A percentile compares a stretch with the other conserved stretches of the same genome.
These are phyloP conservation scores for Philereme vetulata DNA, from an alignment of 2,888 invertebrate genomes.

Conservation along the genomic window DNA sequence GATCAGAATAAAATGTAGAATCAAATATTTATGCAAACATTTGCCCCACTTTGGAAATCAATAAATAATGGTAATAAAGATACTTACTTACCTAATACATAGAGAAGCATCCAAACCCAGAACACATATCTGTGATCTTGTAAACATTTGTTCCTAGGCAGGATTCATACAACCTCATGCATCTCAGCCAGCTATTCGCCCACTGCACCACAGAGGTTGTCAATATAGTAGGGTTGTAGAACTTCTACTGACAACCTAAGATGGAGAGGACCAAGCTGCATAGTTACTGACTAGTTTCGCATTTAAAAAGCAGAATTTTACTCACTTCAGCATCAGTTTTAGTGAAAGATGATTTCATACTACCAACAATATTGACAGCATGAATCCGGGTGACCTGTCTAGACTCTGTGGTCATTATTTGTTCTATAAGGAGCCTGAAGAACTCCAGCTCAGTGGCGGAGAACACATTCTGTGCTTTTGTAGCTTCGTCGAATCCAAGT, in stretches of 20 bases:
- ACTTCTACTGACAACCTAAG: too few species aligned
- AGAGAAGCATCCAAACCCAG: too few species aligned
- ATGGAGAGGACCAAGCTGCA: too few species aligned
- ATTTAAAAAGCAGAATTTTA: slow-evolving; percentile 11
- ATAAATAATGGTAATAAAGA: too few species aligned
- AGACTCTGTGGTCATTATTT: slow-evolving; percentile 68
- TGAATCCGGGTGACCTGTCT: slow-evolving; percentile 66
- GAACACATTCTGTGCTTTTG: slow-evolving; percentile 71
- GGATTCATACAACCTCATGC: neutral
- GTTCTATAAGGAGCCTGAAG: slow-evolving; percentile 67
- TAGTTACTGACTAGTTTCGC: neutral
- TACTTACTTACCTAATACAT: too few species aligned
- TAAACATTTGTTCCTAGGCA: neutral
- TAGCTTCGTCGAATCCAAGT: slow-evolving; percentile 65
- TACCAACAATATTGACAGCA: slow-evolving; percentile 68
- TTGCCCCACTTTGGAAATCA: too few species aligned
- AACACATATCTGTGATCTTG: too few species aligned
- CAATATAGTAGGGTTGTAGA: too few species aligned
- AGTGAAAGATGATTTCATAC: slow-evolving; percentile 62
- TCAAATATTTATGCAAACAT: too few species aligned
- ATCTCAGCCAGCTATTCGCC: too few species aligned
- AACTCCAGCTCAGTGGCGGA: slow-evolving; percentile 66
- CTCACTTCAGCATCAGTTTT: slow-evolving; percentile 73
- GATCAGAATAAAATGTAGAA: too few species aligned
- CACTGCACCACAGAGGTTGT: too few species aligned